Percentiles rank a stretch among this genome's conserved stretches.
phyloP scores from a whole-genome alignment of 2,797 vertebrate genomes.

The Gouania willdenowi region DNA sequence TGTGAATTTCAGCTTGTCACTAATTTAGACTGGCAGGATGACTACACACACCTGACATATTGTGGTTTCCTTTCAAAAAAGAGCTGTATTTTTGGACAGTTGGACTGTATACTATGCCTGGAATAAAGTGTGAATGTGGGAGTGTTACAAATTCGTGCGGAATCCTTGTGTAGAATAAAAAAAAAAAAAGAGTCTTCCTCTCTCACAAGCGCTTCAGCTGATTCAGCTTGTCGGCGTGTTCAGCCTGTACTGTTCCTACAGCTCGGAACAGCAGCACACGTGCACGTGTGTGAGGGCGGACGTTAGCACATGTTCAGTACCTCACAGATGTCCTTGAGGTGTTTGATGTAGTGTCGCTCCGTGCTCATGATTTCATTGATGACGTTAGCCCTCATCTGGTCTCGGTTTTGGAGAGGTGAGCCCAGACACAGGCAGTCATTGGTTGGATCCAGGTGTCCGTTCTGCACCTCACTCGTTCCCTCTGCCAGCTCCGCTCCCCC shows the following conservation, averaged over 20 bases:
- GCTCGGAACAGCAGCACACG: background rate
- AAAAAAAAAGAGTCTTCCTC: background rate
- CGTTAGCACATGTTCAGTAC: conserved; percentile 54
- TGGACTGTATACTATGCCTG: conserved; percentile 15
- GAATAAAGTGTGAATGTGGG: conserved; percentile 38
- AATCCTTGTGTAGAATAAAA: conserved; percentile 6
- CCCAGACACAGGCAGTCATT: conserved; percentile 95
- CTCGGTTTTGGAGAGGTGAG: conserved; percentile 93
- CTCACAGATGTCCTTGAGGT: conserved; percentile 97
- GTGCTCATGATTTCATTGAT: conserved; percentile 99
- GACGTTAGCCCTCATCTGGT: conserved; percentile 99
- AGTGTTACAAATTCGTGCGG: conserved; percentile 35
- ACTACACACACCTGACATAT: conserved; percentile 12
- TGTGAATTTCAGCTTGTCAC: conserved; percentile 26
- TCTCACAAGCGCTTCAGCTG: background rate
- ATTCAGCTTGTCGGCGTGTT: conserved; percentile 5
- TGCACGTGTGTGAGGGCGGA: background rate
- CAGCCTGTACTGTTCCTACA: conserved; percentile 1
- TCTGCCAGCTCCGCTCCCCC: conserved; percentile 84
- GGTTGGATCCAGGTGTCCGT: conserved; percentile 91
- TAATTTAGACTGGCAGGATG: conserved; percentile 13
- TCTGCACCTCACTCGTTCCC: conserved; percentile 93
- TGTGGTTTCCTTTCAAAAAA: conserved; percentile 20
- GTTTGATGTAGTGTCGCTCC: conserved; percentile 96
- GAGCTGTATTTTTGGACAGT: conserved; percentile 15